These are phyloP conservation scores for Cephonodes hylas DNA, from an alignment of 2,888 invertebrate genomes.

Conservation along the genomic window DNA sequence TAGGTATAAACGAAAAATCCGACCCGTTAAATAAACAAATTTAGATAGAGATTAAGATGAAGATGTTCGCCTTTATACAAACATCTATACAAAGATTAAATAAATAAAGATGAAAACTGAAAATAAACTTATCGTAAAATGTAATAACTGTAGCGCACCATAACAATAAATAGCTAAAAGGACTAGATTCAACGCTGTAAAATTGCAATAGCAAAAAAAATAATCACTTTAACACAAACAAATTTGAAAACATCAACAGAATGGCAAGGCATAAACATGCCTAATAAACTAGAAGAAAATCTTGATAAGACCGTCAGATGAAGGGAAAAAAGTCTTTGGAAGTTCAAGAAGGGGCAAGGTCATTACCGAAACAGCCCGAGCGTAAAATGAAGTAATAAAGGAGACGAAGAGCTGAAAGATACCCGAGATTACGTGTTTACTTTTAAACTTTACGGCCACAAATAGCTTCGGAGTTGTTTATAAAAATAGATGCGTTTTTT, in stretches of 20 bases:
- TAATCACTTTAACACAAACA: background rate
- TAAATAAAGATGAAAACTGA: too few relatives aligned
- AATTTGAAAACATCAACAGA: background rate
- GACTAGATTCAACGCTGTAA: too few relatives aligned
- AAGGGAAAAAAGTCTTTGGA: conserved; percentile 33
- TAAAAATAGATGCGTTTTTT: background rate
- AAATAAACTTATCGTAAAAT: too few relatives aligned
- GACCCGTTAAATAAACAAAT: too few relatives aligned
- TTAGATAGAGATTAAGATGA: too few relatives aligned
- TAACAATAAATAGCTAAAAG: too few relatives aligned
- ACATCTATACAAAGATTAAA: too few relatives aligned
- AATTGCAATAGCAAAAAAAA: background rate
- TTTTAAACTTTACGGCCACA: conserved; percentile 35
- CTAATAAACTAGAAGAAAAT: conserved; percentile 6
- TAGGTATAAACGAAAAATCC: too few relatives aligned
- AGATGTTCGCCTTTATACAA: too few relatives aligned
- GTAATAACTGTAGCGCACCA: too few relatives aligned
- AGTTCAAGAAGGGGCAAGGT: conserved; percentile 34
- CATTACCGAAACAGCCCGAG: conserved; percentile 40
- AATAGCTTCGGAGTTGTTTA: conserved; percentile 8
- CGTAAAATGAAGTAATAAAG: conserved; percentile 46
- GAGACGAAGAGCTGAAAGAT: conserved; percentile 20
- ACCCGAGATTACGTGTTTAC: conserved; percentile 38
- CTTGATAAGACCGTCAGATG: conserved; percentile 18
- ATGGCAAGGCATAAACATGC: background rate